Evolutionary conservation across 2,797 vertebrate species (phyloP).

Genomic region (Margarornis squamiger): DNA sequence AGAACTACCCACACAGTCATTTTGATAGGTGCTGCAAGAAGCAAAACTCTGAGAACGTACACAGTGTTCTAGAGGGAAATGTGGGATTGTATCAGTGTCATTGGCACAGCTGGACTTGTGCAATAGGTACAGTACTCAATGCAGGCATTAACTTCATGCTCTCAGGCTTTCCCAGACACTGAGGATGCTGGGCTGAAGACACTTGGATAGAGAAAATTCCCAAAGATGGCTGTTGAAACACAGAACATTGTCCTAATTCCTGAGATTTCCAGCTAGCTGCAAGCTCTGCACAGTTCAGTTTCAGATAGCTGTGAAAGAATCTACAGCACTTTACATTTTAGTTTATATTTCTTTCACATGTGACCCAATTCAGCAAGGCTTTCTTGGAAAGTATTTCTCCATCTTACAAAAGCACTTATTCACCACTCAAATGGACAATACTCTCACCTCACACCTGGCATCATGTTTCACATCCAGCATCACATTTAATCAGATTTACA

Average conservation of each 20-base stretch:
- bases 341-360: not conserved
- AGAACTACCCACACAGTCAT: not conserved
- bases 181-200: not conserved
- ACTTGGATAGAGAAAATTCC: not conserved
- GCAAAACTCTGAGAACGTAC: not conserved
- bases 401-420: not conserved
- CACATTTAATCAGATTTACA: not conserved
- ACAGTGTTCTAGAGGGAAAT: not conserved
- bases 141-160: not conserved
- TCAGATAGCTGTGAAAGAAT: not conserved
- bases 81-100: not conserved
- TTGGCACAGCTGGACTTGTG: not conserved
- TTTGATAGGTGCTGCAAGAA: not conserved
- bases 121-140: not conserved
- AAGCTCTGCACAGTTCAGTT: not conserved
- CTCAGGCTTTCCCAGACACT: not conserved
- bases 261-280: not conserved
- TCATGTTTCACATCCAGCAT: not conserved
- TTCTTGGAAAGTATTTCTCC: not conserved
- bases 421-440: not conserved
- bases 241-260: not conserved
- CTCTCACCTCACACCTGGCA: not conserved
- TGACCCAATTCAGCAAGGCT: not conserved
- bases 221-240: not conserved
- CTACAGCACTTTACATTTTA: not conserved